A percentile compares a stretch with the other conserved stretches of the same genome.
These are phyloP conservation scores for Gallinago paraguaiae DNA, from an alignment of 2,113 vertebrate genomes.

Conservation along the genomic window DNA sequence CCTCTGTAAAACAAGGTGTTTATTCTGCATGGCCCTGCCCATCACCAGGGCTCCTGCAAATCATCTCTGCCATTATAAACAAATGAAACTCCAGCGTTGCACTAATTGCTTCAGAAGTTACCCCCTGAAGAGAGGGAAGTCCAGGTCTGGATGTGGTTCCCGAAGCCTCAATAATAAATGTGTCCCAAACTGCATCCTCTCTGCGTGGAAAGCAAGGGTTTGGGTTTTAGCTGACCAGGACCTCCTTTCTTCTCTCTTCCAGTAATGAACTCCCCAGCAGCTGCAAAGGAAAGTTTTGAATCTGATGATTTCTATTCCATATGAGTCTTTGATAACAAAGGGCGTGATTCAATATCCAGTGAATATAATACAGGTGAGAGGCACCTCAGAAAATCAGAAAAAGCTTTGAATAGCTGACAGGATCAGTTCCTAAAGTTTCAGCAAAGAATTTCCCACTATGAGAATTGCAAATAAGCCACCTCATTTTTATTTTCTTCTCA, in stretches of 20 bases:
- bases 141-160: not conserved
- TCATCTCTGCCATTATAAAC: not conserved
- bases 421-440: not conserved
- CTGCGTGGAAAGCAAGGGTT: not conserved
- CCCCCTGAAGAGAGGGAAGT: not conserved
- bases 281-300: not conserved
- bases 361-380: not conserved
- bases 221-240: not conserved
- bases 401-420: not conserved
- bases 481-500: slow-evolving; percentile 15
- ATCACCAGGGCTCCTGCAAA: not conserved
- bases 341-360: not conserved
- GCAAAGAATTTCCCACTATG: not conserved
- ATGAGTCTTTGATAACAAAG: not conserved
- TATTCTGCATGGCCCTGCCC: not conserved
- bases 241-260: not conserved
- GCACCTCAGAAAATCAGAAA: not conserved
- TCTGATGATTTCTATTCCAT: not conserved
- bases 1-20: not conserved
- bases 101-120: not conserved
- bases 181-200: not conserved
- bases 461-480: not conserved
- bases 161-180: not conserved
- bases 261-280: not conserved
- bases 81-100: not conserved